Conservation (phyloP, 2,888 invertebrate species). For the Pyralis farinalis region DNA sequence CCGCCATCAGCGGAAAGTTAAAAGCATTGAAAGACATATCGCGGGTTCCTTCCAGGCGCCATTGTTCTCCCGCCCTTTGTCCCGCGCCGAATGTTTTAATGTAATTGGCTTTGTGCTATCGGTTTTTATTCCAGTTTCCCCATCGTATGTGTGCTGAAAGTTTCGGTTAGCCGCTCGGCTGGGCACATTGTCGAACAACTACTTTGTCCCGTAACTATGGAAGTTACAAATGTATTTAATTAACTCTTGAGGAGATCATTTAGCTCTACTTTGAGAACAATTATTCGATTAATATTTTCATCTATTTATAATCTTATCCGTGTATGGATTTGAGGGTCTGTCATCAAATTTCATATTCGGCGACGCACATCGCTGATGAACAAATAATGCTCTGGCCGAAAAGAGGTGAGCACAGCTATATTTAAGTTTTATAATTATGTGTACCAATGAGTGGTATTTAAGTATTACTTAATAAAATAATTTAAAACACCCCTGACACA, state of each 20-base stretch:
- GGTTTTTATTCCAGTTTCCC: constrained; percentile 51
- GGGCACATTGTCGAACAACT: constrained; percentile 16
- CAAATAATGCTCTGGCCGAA: no score
- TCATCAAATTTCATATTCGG: no score
- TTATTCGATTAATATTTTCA: no score
- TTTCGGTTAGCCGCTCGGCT: constrained; percentile 31
- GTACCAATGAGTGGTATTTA: no score
- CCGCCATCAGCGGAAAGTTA: constrained; percentile 78
- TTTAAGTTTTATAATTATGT: no score
- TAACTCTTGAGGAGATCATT: neutral
- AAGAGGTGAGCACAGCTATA: no score
- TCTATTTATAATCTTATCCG: no score
- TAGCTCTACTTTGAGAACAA: no score
- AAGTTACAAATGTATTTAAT: neutral
- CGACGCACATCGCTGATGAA: no score
- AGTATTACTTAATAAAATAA: no score
- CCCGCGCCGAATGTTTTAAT: constrained; percentile 77
- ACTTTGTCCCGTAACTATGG: constrained; percentile 7
- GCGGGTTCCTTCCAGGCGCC: constrained; percentile 67
- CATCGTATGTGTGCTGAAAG: constrained; percentile 31
- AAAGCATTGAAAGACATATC: constrained; percentile 81
- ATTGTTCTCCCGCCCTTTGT: constrained; percentile 78
- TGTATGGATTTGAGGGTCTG: no score
- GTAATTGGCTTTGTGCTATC: constrained; percentile 77
- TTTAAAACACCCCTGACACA: no score